phyloP scores from a whole-genome alignment of 2,797 vertebrate species.

The Taenioides sp. region DNA sequence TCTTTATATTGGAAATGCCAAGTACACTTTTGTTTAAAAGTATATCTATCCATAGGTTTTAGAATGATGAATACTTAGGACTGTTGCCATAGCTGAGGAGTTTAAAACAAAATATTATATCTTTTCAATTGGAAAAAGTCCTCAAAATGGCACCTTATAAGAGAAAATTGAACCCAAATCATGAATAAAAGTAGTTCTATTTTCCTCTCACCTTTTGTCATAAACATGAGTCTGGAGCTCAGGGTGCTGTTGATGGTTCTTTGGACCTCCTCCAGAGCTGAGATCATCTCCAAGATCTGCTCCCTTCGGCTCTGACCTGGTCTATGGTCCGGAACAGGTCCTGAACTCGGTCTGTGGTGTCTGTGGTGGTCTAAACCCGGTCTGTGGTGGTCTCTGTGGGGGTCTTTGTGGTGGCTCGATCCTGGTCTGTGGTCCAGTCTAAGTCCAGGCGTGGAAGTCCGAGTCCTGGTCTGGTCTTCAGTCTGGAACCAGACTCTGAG shows the following conservation, averaged over 20 bases:
- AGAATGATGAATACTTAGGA: too few species aligned
- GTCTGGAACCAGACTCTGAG: conserved; percentile 36
- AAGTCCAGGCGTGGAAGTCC: not conserved
- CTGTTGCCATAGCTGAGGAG: too few species aligned
- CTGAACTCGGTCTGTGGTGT: not conserved
- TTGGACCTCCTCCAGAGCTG: conserved; percentile 69
- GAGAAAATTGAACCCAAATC: too few species aligned
- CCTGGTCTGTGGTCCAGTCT: not conserved
- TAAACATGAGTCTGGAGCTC: conserved; percentile 64
- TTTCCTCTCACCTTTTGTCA: conserved; percentile 56
- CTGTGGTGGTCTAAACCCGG: not conserved
- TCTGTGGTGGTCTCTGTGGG: not conserved
- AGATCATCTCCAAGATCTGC: conserved; percentile 75
- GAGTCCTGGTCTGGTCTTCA: conserved; percentile 11
- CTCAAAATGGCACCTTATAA: too few species aligned
- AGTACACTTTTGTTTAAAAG: too few species aligned
- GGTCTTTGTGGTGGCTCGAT: not conserved
- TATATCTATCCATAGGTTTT: too few species aligned
- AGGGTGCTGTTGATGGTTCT: conserved; percentile 62
- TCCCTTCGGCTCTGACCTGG: conserved; percentile 29
- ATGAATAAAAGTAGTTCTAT: not conserved
- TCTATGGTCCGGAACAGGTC: not conserved
- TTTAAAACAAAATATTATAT: too few species aligned
- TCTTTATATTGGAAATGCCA: too few species aligned
- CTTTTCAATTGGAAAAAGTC: too few species aligned